These are phyloP conservation scores for Ctenoplectra terminalis DNA, from an alignment of 1,140 invertebrate genomes.

Conservation along the genomic window DNA sequence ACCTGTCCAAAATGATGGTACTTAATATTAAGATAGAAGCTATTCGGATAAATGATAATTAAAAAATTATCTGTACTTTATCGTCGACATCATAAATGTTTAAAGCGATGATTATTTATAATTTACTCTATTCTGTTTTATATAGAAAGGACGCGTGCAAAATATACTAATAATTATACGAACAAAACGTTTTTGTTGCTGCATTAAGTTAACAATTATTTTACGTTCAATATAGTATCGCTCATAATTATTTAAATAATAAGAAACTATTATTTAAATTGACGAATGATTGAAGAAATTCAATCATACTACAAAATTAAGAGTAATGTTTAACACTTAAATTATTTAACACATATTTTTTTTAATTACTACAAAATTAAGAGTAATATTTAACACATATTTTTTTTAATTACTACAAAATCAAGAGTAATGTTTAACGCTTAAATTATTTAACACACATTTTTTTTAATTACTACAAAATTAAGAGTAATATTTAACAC, in stretches of 20 bases:
- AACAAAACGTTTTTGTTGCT: conserved; percentile 8
- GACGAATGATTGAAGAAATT: not conserved
- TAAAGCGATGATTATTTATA: not conserved
- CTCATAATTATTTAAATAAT: not conserved
- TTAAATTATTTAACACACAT: not conserved
- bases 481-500: not conserved
- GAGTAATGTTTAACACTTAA: not conserved
- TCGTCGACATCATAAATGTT: not conserved
- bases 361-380: too few species aligned
- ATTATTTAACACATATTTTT: not conserved
- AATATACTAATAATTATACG: conserved; percentile 37
- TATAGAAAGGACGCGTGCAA: conserved; percentile 47
- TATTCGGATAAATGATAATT: not conserved
- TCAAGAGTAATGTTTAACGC: not conserved
- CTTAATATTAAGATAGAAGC: conserved; percentile 3
- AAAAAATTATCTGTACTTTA: conserved; percentile 14
- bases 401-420: too few species aligned
- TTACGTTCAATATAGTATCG: conserved; percentile 7
- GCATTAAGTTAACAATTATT: conserved; percentile 26
- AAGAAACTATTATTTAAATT: not conserved
- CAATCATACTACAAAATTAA: not conserved
- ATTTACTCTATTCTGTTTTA: conserved; percentile 55
- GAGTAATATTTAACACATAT: not conserved
- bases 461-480: not conserved
- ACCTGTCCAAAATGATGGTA: conserved; percentile 24